phyloP scores from a whole-genome alignment of 2,797 vertebrate species.

The Pristis pectinata region DNA sequence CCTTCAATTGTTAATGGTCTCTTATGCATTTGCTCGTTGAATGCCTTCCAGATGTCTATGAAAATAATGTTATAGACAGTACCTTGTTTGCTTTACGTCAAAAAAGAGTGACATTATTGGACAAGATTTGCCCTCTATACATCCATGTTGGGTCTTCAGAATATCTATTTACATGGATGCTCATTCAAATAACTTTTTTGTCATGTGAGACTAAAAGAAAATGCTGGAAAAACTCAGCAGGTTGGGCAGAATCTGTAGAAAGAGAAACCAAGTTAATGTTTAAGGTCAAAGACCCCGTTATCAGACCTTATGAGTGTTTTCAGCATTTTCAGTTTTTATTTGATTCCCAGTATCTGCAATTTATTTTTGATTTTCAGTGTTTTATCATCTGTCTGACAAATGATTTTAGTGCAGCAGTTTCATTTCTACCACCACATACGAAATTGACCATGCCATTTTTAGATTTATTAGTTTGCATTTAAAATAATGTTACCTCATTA shows the following conservation, averaged over 20 bases:
- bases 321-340: no score
- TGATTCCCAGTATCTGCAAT: no score
- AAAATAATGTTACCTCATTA: neutral
- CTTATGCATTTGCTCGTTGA: neutral
- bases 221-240: no score
- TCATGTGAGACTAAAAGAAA: no score
- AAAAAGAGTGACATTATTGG: no score
- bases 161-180: neutral
- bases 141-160: neutral
- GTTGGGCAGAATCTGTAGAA: no score
- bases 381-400: neutral
- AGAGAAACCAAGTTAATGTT: no score
- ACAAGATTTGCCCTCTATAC: neutral
- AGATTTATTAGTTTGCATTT: neutral
- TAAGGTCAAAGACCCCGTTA: no score
- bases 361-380: no score
- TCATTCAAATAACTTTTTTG: neutral
- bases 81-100: neutral
- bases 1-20: neutral
- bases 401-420: neutral
- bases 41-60: neutral
- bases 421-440: neutral
- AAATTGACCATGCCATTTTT: neutral
- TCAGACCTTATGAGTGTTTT: no score
- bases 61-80: neutral